These are phyloP conservation scores for Hephaestus fuliginosus DNA, from an alignment of 2,797 vertebrate genomes.

Conservation along the genomic window DNA sequence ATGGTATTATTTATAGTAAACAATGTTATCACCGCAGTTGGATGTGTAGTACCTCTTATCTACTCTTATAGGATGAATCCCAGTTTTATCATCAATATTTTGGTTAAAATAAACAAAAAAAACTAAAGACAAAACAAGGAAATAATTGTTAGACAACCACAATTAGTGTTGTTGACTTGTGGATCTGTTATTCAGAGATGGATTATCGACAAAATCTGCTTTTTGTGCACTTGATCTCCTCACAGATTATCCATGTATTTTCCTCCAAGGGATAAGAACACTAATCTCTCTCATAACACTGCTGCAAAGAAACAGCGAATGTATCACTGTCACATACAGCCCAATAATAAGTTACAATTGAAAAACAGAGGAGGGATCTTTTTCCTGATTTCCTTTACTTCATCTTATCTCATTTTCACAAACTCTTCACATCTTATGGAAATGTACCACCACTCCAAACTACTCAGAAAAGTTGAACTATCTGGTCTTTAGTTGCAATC, in stretches of 20 bases:
- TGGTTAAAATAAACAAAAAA: neutral
- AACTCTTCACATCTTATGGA: conserved; percentile 38
- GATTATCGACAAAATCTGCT: conserved; percentile 77
- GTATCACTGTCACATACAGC: conserved; percentile 24
- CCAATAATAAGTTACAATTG: neutral
- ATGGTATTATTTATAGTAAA: conserved; percentile 59
- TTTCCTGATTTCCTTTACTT: neutral
- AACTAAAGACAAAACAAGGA: conserved; percentile 21
- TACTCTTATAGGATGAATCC: conserved; percentile 22
- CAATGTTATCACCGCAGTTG: conserved; percentile 42
- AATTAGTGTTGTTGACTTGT: conserved; percentile 68
- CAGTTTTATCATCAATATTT: conserved; percentile 20
- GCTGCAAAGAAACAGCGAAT: conserved; percentile 31
- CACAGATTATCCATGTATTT: conserved; percentile 76
- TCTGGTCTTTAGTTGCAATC: conserved; percentile 77
- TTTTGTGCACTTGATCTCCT: conserved; percentile 70
- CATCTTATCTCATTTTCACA: conserved; percentile 14
- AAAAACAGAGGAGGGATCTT: neutral
- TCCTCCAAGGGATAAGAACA: conserved; percentile 63
- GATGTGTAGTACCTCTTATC: conserved; percentile 36
- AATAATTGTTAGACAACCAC: conserved; percentile 48
- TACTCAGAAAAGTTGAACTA: conserved; percentile 72
- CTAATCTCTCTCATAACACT: conserved; percentile 65
- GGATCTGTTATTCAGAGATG: conserved; percentile 75
- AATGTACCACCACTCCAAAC: conserved; percentile 57